Base-by-base conservation (phyloP, 2,888 invertebrate genomes). In the Erannis defoliaria region DNA sequence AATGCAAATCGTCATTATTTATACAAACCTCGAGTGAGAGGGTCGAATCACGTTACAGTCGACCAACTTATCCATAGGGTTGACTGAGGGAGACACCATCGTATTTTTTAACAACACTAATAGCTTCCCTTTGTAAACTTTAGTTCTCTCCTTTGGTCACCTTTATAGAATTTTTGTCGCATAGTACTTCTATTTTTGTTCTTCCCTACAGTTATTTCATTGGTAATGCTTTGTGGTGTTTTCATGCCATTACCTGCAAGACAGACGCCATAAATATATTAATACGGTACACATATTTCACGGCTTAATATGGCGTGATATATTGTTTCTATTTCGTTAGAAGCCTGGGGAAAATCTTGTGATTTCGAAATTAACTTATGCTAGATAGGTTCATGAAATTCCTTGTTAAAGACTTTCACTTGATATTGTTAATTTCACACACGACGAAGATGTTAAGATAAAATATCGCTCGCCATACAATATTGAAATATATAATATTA, bases 171-270 rank as follows among this genome's bases (percentile, higher is more conserved):
- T 18, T 12, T 46, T 31, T 10, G 31, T 26, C 2, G 2, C 43
- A 12, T 14, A 19, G 23, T 26, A 38, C 50, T 38, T 38, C 26
- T 50, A 50, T 85, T 85, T 84, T 80, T 55, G 42, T 29, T 79
- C 82, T 80, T 77, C 76, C 81, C 78, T 78, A 65, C 78, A 82
- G 79, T 84, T 86, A 87, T 81, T 78, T 73, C 68, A 74, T 74
- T 16, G 81, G 81, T 77, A 78, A 80, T 81, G 82, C 84, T 85
- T 81, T 82, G 88, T 82, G 89, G 89, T 90, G 88, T 89, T 88
- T 92, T 90, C 91, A 81, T 89, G 77, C 90, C 90, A 91, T 92
- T 91, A 92, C 92, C 90, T 90, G 89, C 77, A 74, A 84, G 89
- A 89, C 88, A 87, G 88, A 81, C 77, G 81, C 83, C 84, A 89